Base-by-base conservation (phyloP, 64 coral and sea anemone genomes). In the Catalaphyllia jardinei region DNA sequence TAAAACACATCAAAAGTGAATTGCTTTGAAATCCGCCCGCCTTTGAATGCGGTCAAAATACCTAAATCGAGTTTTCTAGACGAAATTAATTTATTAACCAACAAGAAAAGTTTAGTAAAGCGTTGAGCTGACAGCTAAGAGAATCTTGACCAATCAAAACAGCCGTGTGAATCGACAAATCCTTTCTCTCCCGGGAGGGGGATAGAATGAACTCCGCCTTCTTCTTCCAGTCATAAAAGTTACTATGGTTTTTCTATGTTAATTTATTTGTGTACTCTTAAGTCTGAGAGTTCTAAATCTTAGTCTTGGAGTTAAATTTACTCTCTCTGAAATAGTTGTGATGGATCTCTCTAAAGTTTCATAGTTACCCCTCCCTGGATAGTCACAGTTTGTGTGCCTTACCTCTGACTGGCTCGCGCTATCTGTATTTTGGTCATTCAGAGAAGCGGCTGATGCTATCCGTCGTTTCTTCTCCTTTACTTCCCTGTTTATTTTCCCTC, bases 361-460 rank as follows among this genome's bases (percentile, higher is more conserved):
- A 67, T 24, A 27, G 8, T 60, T 8, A 29, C 80, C 81, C 61
- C 81, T 71, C 39, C 81, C 62, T 51, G 51, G 62, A 52, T 24
- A 85, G 81, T 51, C 33, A 1, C 4, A 28, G 13, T 85, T 71
- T 28, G 31, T 52, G 24, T 69, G 35, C 60, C 62, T 22, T 69
- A 20, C 49, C 14, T 8, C 22, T 8, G 22, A 20, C 22, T 27
- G 22, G 42, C 31, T 67, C 63, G 42, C 62, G 35, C 63, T 10
- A 25, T 18, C 13, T 46, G 63, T 85, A 35, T 85, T 85, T 71
- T 85, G 81, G 81, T 85, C 61, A 64, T 69, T 71, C 61, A 85
- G 63, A 12, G 79, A 38, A 85, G 62, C 61, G 81, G 39, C 81
- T 10, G 19, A 85, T 39, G 10, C 39, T 46, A 12, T 49, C 38